These are phyloP conservation scores for Homalodisca vitripennis DNA, from an alignment of 1,140 invertebrate species.

Conservation along the genomic window DNA sequence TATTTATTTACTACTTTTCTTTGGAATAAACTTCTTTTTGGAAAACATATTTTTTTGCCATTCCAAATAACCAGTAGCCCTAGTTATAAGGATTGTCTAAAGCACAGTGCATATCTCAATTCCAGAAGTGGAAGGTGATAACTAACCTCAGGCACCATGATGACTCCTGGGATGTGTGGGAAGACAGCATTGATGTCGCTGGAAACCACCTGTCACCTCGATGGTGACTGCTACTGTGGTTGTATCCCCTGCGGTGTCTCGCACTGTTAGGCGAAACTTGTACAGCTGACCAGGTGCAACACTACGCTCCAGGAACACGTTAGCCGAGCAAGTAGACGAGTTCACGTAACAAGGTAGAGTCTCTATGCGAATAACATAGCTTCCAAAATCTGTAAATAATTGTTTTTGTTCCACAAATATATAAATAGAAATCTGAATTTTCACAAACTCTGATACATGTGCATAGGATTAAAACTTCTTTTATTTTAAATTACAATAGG, in stretches of 20 bases:
- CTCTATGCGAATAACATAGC: conserved; percentile 66
- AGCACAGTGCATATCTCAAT: too few relatives aligned
- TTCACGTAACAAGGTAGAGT: conserved; percentile 77
- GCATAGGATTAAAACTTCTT: too few relatives aligned
- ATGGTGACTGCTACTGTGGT: conserved; percentile 77
- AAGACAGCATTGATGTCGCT: conserved; percentile 73
- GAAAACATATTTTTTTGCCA: too few relatives aligned
- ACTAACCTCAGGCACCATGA: conserved; percentile 76
- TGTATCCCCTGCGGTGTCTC: conserved; percentile 73
- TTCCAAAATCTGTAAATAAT: conserved; percentile 42
- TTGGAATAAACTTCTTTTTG: too few relatives aligned
- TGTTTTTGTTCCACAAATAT: too few relatives aligned
- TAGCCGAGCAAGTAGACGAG: conserved; percentile 81
- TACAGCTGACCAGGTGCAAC: conserved; percentile 75
- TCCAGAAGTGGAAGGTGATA: too few relatives aligned
- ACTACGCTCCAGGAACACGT: conserved; percentile 71
- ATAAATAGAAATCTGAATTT: too few relatives aligned
- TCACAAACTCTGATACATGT: too few relatives aligned
- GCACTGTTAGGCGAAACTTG: conserved; percentile 74
- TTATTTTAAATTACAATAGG: too few relatives aligned
- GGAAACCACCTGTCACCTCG: conserved; percentile 77
- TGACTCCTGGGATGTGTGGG: conserved; percentile 76
- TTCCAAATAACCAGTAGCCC: too few relatives aligned
- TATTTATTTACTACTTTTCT: too few relatives aligned
- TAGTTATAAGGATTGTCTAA: too few relatives aligned